These are phyloP conservation scores for Loxodonta africana DNA, from an alignment of 2,113 vertebrate genomes.

Conservation along the genomic window DNA sequence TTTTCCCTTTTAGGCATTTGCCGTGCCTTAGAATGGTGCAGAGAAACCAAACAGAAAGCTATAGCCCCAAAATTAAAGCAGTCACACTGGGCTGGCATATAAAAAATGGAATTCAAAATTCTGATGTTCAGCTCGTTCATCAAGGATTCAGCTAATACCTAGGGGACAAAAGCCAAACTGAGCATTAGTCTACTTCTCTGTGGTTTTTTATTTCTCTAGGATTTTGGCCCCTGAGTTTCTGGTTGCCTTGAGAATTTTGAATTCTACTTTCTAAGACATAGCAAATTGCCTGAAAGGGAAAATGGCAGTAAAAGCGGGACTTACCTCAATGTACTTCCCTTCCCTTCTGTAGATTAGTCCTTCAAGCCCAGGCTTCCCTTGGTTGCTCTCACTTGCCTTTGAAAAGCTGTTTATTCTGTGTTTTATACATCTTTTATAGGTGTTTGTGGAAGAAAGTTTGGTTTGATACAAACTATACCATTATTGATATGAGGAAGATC, in stretches of 20 bases:
- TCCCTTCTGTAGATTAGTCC: neutral
- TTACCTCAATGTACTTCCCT: neutral
- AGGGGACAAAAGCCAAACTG: neutral
- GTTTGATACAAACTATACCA: neutral
- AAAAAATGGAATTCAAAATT: neutral
- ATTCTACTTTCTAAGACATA: neutral
- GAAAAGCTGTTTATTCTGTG: neutral
- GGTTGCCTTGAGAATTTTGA: neutral
- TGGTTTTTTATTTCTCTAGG: neutral
- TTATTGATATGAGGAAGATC: neutral
- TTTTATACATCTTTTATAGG: conserved; percentile 9
- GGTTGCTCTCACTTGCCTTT: neutral
- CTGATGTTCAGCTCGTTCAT: too few relatives aligned
- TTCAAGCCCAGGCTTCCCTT: neutral
- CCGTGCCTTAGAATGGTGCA: neutral
- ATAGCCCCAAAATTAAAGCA: neutral
- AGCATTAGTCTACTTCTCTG: neutral
- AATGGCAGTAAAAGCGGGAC: neutral
- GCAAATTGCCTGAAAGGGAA: neutral
- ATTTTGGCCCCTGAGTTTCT: neutral
- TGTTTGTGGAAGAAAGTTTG: neutral
- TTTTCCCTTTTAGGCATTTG: neutral
- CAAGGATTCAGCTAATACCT: neutral
- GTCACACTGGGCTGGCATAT: neutral
- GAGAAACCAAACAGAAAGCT: neutral